phyloP scores from a whole-genome alignment of 2,888 invertebrate genomes.

The Limnephilus marmoratus region DNA sequence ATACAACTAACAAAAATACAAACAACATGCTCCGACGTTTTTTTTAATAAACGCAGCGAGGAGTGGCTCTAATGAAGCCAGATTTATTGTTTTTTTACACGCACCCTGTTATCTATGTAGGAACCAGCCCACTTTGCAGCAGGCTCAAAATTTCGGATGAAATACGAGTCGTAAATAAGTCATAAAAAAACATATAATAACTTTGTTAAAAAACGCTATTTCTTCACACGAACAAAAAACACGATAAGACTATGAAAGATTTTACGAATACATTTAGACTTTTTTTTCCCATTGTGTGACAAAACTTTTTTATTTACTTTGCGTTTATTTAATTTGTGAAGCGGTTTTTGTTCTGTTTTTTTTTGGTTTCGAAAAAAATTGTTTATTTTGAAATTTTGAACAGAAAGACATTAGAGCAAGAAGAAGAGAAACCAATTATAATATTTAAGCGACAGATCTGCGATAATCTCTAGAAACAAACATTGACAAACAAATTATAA shows the following conservation, averaged over 20 bases:
- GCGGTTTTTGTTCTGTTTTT: not conserved
- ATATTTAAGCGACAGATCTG: constrained; percentile 45
- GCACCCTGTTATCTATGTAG: not conserved
- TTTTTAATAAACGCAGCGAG: not conserved
- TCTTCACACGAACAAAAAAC: not conserved
- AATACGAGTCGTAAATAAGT: constrained; percentile 3
- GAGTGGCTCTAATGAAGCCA: constrained; percentile 2
- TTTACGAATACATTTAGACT: too few relatives aligned
- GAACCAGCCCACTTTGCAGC: not conserved
- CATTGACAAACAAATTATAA: constrained; percentile 38
- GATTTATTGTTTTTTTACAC: constrained; percentile 10
- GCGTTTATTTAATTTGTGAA: not conserved
- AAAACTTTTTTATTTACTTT: not conserved
- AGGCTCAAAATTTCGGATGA: constrained; percentile 7
- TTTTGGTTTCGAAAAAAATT: not conserved
- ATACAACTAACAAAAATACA: constrained; percentile 19
- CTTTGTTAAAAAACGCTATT: not conserved
- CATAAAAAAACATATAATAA: not conserved
- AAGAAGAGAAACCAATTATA: constrained; percentile 24
- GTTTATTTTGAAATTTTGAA: not conserved
- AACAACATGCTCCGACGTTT: constrained; percentile 42
- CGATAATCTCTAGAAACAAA: constrained; percentile 42
- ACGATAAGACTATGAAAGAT: too few relatives aligned
- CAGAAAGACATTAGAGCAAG: constrained; percentile 33
- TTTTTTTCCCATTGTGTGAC: not conserved